A percentile compares a stretch with the other conserved stretches of the same genome.
phyloP scores from a whole-genome alignment of 2,113 vertebrate genomes.

The Cephalopterus ornatus region DNA sequence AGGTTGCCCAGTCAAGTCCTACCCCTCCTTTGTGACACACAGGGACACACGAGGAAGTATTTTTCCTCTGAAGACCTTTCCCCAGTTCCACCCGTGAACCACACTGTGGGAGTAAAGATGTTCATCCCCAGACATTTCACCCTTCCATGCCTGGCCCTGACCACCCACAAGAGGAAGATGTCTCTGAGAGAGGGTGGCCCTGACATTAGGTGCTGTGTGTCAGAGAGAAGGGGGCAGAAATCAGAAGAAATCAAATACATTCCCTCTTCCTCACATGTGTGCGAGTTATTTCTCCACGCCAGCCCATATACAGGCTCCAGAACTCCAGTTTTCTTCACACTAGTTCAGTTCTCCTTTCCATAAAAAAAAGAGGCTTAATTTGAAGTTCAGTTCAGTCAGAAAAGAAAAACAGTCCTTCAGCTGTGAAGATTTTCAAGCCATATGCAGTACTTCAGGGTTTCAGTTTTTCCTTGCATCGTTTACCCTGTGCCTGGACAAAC shows the following conservation, averaged over 20 bases:
- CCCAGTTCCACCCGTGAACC: accelerated
- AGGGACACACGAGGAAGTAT: background rate
- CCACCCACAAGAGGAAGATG: accelerated
- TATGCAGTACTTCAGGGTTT: background rate
- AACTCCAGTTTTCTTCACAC: background rate
- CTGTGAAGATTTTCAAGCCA: background rate
- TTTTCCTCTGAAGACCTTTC: background rate
- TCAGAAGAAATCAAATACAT: background rate
- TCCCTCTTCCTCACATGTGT: background rate
- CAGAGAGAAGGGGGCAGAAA: background rate
- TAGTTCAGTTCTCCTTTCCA: background rate
- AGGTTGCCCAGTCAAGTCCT: background rate
- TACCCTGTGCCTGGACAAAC: background rate
- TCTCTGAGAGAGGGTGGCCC: background rate
- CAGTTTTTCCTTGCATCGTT: background rate
- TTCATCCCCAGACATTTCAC: background rate
- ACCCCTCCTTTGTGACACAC: background rate
- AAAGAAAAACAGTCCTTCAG: background rate
- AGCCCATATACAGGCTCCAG: background rate
- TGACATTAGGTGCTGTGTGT: accelerated
- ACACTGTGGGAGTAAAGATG: accelerated
- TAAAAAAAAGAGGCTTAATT: background rate
- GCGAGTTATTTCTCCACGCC: accelerated
- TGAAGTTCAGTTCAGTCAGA: background rate
- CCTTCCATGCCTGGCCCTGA: background rate